These are phyloP conservation scores for Craseonycteris thonglongyai DNA, from an alignment of 2,113 vertebrate genomes.

Conservation along the genomic window DNA sequence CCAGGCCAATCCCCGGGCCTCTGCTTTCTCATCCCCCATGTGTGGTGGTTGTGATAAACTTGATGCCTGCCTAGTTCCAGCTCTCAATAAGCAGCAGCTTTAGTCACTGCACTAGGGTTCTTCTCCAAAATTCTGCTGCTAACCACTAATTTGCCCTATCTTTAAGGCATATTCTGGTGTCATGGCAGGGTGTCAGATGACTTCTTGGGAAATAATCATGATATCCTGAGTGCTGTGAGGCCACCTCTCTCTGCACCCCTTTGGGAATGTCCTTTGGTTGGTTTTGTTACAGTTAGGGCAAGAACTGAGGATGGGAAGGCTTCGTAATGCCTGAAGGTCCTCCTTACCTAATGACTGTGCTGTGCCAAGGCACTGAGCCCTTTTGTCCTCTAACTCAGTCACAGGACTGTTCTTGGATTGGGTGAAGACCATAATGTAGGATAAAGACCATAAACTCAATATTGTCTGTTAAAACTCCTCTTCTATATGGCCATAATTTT, in stretches of 20 bases:
- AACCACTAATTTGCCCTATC: background rate
- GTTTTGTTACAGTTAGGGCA: background rate
- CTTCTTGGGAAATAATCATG: background rate
- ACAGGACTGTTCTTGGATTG: background rate
- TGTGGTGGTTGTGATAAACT: background rate
- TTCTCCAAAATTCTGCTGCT: background rate
- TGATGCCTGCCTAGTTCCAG: background rate
- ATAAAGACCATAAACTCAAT: slow-evolving; percentile 38
- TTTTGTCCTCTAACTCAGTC: background rate
- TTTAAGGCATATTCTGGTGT: background rate
- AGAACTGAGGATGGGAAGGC: background rate
- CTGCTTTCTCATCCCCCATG: background rate
- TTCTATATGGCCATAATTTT: background rate
- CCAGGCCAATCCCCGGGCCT: background rate
- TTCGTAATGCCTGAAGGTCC: background rate
- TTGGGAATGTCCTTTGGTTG: background rate
- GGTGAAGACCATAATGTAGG: background rate
- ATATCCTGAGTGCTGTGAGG: background rate
- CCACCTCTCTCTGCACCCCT: background rate
- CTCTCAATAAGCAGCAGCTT: background rate
- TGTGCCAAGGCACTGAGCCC: background rate
- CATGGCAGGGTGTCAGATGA: background rate
- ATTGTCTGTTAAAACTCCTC: slow-evolving; percentile 39
- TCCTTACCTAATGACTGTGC: background rate
- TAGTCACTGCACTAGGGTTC: background rate